Evolutionary conservation across 2,113 vertebrate species (phyloP).

Genomic region (Poicephalus meyeri): DNA sequence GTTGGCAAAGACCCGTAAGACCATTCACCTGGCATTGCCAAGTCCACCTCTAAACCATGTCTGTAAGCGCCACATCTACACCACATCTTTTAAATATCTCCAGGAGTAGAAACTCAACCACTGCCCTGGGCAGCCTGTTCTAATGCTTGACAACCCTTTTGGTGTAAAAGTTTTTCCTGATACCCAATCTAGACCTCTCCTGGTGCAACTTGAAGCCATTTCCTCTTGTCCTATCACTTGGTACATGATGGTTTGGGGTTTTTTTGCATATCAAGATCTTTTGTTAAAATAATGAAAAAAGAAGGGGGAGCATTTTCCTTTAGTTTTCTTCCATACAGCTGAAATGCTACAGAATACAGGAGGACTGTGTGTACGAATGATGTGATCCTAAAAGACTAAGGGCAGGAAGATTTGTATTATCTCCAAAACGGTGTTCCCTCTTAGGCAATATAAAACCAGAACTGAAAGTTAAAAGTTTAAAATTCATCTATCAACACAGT

Average conservation of each 20-base stretch:
- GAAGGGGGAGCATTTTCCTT: not conserved
- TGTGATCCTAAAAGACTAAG: not conserved
- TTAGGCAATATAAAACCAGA: not conserved
- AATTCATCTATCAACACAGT: not conserved
- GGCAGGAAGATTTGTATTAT: slow-evolving; percentile 26
- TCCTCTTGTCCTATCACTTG: not conserved
- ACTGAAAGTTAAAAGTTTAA: slow-evolving; percentile 21
- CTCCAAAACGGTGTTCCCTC: not conserved
- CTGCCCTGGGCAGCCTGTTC: not conserved
- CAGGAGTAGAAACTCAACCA: not conserved
- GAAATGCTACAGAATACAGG: not conserved
- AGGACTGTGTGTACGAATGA: not conserved
- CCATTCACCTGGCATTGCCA: not conserved
- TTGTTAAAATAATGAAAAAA: not conserved
- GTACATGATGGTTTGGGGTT: not conserved
- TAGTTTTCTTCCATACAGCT: not conserved
- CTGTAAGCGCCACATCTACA: not conserved
- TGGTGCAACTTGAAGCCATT: not conserved
- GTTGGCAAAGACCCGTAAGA: not conserved
- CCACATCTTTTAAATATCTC: not conserved
- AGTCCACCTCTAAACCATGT: not conserved
- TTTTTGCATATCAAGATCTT: not conserved
- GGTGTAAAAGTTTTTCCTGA: not conserved
- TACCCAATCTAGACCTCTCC: not conserved
- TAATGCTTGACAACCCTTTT: not conserved